These are phyloP conservation scores for Bufo gargarizans DNA, from an alignment of 2,113 vertebrate species.

Conservation along the genomic window DNA sequence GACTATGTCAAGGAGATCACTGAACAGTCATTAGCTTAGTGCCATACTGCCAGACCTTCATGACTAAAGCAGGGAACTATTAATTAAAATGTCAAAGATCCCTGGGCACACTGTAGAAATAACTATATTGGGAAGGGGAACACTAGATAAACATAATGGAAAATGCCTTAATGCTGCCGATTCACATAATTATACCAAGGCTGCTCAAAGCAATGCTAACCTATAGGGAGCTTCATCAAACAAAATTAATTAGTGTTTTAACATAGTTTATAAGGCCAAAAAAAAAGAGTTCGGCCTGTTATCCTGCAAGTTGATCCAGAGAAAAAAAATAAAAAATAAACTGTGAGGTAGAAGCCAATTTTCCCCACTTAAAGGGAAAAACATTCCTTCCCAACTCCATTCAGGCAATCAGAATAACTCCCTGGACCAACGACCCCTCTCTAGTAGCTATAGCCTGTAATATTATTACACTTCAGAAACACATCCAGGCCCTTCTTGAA, in stretches of 20 bases:
- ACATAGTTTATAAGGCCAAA: too few relatives aligned
- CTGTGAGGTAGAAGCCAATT: too few relatives aligned
- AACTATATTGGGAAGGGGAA: background rate
- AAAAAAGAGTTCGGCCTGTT: too few relatives aligned
- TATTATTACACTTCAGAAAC: too few relatives aligned
- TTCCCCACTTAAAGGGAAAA: too few relatives aligned
- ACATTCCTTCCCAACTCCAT: too few relatives aligned
- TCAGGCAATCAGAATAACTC: too few relatives aligned
- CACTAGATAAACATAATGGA: conserved; percentile 1
- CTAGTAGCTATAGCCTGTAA: too few relatives aligned
- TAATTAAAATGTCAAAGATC: conserved; percentile 44
- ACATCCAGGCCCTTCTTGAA: too few relatives aligned
- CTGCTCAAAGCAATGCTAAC: background rate
- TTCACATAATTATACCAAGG: background rate
- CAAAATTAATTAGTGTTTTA: background rate
- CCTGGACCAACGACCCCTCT: too few relatives aligned
- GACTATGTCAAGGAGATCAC: background rate
- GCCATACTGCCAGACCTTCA: background rate
- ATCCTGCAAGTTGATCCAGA: too few relatives aligned
- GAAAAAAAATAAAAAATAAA: too few relatives aligned
- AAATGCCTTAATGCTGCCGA: conserved; percentile 1
- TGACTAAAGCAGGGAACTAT: conserved; percentile 1
- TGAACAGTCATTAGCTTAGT: background rate
- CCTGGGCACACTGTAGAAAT: conserved; percentile 29
- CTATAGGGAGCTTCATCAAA: background rate